These are phyloP conservation scores for Drosophila guanche DNA, from an alignment of 1,140 invertebrate genomes.

Conservation along the genomic window DNA sequence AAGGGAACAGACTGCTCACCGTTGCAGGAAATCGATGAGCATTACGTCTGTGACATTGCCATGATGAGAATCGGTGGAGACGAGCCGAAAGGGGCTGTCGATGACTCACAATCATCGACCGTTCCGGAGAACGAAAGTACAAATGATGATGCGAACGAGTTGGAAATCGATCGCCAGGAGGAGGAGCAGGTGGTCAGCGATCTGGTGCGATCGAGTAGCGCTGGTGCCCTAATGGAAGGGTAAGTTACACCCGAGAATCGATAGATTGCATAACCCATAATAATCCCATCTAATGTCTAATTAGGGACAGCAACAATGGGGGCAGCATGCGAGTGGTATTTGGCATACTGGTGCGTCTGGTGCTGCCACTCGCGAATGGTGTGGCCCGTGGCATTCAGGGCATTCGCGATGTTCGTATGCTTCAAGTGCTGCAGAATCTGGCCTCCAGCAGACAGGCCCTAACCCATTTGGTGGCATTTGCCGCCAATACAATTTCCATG, in stretches of 20 bases:
- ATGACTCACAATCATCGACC: conserved; percentile 14
- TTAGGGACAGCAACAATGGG: conserved; percentile 54
- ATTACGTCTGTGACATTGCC: conserved; percentile 72
- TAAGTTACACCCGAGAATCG: conserved; percentile 27
- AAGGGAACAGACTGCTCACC: background rate
- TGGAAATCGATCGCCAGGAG: conserved; percentile 73
- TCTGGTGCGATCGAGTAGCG: conserved; percentile 62
- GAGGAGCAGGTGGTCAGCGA: conserved; percentile 74
- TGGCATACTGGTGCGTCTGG: conserved; percentile 73
- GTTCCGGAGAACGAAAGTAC: conserved; percentile 2
- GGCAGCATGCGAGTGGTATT: conserved; percentile 78
- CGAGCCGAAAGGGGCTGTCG: conserved; percentile 26
- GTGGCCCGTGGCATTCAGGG: conserved; percentile 75
- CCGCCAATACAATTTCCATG: conserved; percentile 84
- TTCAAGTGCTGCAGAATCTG: conserved; percentile 65
- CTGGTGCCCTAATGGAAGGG: conserved; percentile 53
- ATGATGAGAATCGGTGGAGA: conserved; percentile 72
- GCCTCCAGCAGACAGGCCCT: conserved; percentile 81
- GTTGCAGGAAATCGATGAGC: conserved; percentile 64
- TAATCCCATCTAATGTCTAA: background rate
- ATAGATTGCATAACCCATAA: background rate
- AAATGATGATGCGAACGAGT: conserved; percentile 37
- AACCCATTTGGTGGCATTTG: conserved; percentile 84
- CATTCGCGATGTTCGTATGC: conserved; percentile 72
- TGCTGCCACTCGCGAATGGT: conserved; percentile 74